These are phyloP conservation scores for Nasonia giraulti DNA, from an alignment of 1,140 invertebrate genomes.

Conservation along the genomic window DNA sequence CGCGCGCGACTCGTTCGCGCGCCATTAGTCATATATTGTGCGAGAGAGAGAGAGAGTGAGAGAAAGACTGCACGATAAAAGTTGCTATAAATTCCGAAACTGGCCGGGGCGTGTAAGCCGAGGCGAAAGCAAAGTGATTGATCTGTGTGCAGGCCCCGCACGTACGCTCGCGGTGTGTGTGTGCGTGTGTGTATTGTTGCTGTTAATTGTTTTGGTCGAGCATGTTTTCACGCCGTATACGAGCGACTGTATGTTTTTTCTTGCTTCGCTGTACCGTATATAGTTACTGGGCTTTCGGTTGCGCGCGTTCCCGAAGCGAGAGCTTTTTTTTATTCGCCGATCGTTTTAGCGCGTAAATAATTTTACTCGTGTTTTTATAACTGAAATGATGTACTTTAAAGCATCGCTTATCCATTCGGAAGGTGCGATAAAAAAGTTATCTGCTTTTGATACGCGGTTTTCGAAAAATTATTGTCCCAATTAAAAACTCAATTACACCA, in stretches of 20 bases:
- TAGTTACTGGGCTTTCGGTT: no score
- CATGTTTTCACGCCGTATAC: neutral
- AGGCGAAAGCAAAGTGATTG: neutral
- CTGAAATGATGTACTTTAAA: neutral
- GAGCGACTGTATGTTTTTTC: neutral
- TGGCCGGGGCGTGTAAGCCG: neutral
- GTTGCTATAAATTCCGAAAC: constrained; percentile 4
- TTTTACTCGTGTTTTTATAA: neutral
- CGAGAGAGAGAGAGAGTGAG: neutral
- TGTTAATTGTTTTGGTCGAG: constrained; percentile 15
- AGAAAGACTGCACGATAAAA: neutral
- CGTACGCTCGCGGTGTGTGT: neutral
- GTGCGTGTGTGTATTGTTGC: neutral
- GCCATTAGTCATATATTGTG: neutral
- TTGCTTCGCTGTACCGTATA: neutral
- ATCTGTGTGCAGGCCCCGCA: neutral
- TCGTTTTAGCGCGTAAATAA: no score
- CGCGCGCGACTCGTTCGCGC: neutral
- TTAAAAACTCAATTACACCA: no score
- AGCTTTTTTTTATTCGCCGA: no score
- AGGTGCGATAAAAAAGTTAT: no score
- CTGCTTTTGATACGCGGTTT: no score
- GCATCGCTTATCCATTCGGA: neutral
- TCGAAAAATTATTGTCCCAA: no score
- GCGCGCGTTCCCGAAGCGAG: no score